phyloP scores from a whole-genome alignment of 2,888 invertebrate species.

The Spialia ferax region DNA sequence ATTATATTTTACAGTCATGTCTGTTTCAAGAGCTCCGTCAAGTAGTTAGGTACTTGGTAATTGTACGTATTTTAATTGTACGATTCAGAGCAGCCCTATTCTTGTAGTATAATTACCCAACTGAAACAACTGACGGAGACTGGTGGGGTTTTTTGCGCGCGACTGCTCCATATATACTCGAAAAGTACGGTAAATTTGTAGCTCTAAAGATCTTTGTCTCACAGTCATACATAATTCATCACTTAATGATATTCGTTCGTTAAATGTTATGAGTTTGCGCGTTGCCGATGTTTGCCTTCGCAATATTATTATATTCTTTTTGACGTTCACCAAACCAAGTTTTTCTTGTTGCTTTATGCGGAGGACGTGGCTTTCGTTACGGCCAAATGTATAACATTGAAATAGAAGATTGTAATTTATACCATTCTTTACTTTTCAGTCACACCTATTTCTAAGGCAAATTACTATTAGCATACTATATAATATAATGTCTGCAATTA shows the following conservation, averaged over 20 bases:
- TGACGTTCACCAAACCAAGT: background rate
- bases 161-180: conserved; percentile 33
- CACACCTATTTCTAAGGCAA: too few species aligned
- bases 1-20: too few species aligned
- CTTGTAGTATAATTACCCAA: conserved; percentile 43
- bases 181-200: conserved; percentile 33
- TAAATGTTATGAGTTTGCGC: conserved; percentile 19
- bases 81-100: conserved; percentile 7
- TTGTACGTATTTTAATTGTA: background rate
- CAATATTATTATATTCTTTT: background rate
- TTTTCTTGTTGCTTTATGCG: background rate
- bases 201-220: conserved; percentile 26
- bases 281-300: background rate
- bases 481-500: too few species aligned
- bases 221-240: conserved; percentile 36
- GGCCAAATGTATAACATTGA: background rate
- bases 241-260: conserved; percentile 27
- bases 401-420: too few species aligned
- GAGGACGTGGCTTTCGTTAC: background rate
- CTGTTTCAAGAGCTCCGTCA: too few species aligned
- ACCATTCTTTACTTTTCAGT: too few species aligned
- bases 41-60: background rate
- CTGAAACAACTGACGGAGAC: conserved; percentile 42
- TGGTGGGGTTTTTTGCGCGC: conserved; percentile 38
- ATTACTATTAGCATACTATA: too few species aligned